Evolutionary conservation across 2,888 invertebrate species (phyloP).

Genomic region (Saturnia japonica): DNA sequence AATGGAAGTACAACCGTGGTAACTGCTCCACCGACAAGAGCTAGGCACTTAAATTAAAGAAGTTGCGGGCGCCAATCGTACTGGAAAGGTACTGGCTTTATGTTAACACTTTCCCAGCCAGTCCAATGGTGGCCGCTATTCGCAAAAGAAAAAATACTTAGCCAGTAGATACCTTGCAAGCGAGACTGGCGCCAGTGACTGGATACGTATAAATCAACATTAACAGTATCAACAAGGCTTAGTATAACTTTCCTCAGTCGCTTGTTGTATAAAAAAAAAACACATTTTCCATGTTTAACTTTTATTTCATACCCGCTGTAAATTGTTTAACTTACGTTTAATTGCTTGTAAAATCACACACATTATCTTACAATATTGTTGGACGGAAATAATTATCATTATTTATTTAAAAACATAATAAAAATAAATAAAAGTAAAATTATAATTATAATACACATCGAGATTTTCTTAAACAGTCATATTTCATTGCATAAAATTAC

Average conservation of each 20-base stretch:
- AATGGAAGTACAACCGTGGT: too few relatives aligned
- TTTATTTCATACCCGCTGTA: conserved; percentile 7
- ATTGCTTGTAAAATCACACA: conserved; percentile 4
- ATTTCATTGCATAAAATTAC: background rate
- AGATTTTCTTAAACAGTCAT: background rate
- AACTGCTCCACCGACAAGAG: too few relatives aligned
- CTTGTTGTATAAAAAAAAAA: background rate
- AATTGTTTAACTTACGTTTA: background rate
- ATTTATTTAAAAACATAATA: background rate
- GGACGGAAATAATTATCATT: background rate
- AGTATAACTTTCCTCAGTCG: background rate
- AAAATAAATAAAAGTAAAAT: background rate
- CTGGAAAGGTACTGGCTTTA: too few relatives aligned
- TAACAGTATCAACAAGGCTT: background rate
- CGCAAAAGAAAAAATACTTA: too few relatives aligned
- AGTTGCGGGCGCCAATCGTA: too few relatives aligned
- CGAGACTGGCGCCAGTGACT: too few relatives aligned
- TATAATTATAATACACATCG: background rate
- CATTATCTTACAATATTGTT: background rate
- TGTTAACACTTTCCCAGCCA: too few relatives aligned
- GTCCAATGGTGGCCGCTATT: too few relatives aligned
- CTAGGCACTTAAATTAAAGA: too few relatives aligned
- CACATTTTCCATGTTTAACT: background rate
- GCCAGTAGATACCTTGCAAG: too few relatives aligned
- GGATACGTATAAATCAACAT: too few relatives aligned